These are phyloP conservation scores for Halcyon leucocephala DNA, from an alignment of 2,797 vertebrate species.

Conservation along the genomic window DNA sequence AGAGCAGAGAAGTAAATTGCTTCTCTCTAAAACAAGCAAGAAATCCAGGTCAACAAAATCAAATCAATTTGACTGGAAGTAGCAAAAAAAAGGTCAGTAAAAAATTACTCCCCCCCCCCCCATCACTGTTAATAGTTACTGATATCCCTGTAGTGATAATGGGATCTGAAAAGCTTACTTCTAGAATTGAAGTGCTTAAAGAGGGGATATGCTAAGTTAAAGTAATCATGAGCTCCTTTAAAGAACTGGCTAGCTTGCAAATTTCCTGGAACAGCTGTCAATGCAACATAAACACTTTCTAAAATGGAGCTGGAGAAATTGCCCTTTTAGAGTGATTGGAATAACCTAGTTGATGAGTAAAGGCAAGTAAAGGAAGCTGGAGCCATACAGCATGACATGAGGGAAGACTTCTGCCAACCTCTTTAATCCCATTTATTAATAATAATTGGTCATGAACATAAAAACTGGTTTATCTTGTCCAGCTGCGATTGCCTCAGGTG, in stretches of 20 bases:
- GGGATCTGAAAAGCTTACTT: background rate
- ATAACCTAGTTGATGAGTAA: slow-evolving; percentile 3
- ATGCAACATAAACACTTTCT: slow-evolving; percentile 35
- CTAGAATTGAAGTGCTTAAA: background rate
- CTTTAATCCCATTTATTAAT: background rate
- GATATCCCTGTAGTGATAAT: background rate
- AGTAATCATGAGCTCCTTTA: background rate
- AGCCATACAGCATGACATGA: background rate
- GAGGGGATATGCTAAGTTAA: background rate
- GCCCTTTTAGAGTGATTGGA: slow-evolving; percentile 27
- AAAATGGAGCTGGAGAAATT: slow-evolving; percentile 40
- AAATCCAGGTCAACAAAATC: background rate
- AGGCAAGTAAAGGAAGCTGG: background rate
- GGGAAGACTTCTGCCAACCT: background rate
- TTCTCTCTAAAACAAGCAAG: background rate
- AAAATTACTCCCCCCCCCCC: background rate
- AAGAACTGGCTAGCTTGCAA: slow-evolving; percentile 34
- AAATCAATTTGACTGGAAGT: background rate
- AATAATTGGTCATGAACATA: background rate
- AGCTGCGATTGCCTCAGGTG: background rate
- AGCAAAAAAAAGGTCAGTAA: background rate
- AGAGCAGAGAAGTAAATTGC: background rate
- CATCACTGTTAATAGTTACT: background rate
- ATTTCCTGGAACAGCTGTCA: slow-evolving; percentile 31
- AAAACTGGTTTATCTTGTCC: background rate